A percentile compares a stretch with the other conserved stretches of the same genome.
Evolutionary conservation across 2,888 invertebrate species (phyloP).

Genomic region (Meliscaeva auricollis): DNA sequence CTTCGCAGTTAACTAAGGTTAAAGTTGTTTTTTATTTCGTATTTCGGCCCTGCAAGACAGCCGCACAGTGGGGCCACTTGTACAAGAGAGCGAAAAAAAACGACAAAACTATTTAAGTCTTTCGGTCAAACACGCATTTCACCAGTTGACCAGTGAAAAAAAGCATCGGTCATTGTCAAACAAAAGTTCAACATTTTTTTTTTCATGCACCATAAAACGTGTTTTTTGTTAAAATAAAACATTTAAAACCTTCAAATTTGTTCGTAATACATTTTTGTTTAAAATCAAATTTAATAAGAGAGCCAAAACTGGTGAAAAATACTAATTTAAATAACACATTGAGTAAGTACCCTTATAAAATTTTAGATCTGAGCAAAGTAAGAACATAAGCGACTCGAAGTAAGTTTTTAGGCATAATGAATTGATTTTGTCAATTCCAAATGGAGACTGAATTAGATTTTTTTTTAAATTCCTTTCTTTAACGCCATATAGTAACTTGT

Average conservation of each 20-base stretch:
- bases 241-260: not conserved
- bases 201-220: too few relatives aligned
- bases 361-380: not conserved
- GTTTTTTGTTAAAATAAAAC: not conserved
- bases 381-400: not conserved
- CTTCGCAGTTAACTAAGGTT: too few relatives aligned
- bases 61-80: too few relatives aligned
- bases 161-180: too few relatives aligned
- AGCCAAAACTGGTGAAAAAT: not conserved
- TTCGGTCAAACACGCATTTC: too few relatives aligned
- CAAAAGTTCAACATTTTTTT: too few relatives aligned
- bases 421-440: not conserved
- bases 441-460: not conserved
- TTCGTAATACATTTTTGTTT: not conserved
- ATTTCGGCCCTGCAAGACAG: too few relatives aligned
- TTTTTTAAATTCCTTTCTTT: not conserved
- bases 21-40: too few relatives aligned
- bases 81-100: too few relatives aligned
- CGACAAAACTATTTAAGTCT: too few relatives aligned
- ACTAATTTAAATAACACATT: not conserved
- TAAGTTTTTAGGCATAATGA: slow-evolving; percentile 15
- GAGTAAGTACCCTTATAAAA: slow-evolving; percentile 4
- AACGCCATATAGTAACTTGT: slow-evolving; percentile 4
- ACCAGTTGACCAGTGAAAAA: too few relatives aligned
- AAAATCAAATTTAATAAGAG: not conserved